Evolutionary conservation across 2,113 vertebrate species (phyloP), one percentile per base, ranked within the genome.

Genomic region (Centropus unirufus): DNA sequence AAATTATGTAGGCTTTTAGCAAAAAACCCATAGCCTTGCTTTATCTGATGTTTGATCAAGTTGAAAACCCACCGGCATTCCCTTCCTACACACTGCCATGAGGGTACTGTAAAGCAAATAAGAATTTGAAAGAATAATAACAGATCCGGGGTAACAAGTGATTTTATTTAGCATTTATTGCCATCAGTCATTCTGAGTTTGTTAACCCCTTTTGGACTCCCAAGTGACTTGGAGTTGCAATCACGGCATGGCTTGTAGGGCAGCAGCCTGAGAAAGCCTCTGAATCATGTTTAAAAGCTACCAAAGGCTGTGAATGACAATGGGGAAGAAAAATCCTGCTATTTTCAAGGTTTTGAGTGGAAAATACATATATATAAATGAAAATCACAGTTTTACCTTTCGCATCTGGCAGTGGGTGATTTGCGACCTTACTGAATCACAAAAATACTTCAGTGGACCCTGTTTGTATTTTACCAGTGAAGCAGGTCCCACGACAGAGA

Each of bases 401-500:
- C 40, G 7, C 7, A 40, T 57, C 21, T 21, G 30, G 30, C 44
- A 47, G 34, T 14, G 21, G 44, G n/a, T n/a, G 39, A 69, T 59
- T 67, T 24, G 16, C 11, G 68, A 57, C 16, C 12, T 81, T 77
- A 63, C 68, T 59, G 30, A 69, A 58, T 15, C 14, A 55, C 54
- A 16, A 51, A 59, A 63, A 7, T 23, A 42, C 51, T 64, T n/a
- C 1, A 0, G 18, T 10, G 5, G 55, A 30, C 16, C 7, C 36
- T 63, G 30, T 39, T 32, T 52, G 16, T 44, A 19, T 44, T 67
- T 51, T 57, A 8, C 14, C 5, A 5, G 39, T 36, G 57, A 52
- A 61, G 46, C 11, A 39, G 66, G 27, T 11, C 0, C 0, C 44
- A 29, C 27, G 4, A 15, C 0, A 1, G 20, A 30, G 17, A 8